Evolutionary conservation across 2,113 vertebrate genomes (phyloP).

Genomic region (Psammodynastes pulverulentus): DNA sequence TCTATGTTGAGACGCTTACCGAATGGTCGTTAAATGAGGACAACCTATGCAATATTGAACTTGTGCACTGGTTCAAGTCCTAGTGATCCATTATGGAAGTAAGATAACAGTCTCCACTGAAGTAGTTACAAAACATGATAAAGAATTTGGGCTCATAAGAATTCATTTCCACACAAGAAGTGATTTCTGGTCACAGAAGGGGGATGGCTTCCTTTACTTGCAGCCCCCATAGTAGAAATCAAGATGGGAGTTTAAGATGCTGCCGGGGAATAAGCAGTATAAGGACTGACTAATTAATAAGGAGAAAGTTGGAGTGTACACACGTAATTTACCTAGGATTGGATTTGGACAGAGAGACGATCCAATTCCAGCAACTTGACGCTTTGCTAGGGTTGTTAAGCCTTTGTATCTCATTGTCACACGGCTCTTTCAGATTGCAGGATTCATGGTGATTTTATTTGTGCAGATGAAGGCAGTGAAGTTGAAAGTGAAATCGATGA

Average conservation of each 20-base stretch:
- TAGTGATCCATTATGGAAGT: background rate
- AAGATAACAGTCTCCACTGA: background rate
- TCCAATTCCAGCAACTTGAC: background rate
- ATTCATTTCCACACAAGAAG: background rate
- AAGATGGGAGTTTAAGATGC: background rate
- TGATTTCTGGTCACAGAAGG: background rate
- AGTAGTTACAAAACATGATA: background rate
- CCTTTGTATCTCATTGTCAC: background rate
- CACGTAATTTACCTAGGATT: background rate
- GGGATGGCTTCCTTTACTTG: background rate
- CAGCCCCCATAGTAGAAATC: background rate
- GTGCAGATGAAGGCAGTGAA: constrained; percentile 81
- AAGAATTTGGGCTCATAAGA: background rate
- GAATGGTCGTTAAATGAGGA: background rate
- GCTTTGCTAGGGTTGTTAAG: background rate
- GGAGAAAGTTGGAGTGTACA: background rate
- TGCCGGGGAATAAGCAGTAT: background rate
- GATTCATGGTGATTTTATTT: constrained; percentile 62
- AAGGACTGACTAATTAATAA: background rate
- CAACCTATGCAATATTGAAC: background rate
- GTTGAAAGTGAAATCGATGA: constrained; percentile 82
- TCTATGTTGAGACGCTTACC: background rate
- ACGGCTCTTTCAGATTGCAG: constrained; percentile 10
- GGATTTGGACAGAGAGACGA: background rate
- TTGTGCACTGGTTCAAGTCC: background rate